phyloP scores from a whole-genome alignment of 2,797 vertebrate genomes.

The Ciconia nigra region DNA sequence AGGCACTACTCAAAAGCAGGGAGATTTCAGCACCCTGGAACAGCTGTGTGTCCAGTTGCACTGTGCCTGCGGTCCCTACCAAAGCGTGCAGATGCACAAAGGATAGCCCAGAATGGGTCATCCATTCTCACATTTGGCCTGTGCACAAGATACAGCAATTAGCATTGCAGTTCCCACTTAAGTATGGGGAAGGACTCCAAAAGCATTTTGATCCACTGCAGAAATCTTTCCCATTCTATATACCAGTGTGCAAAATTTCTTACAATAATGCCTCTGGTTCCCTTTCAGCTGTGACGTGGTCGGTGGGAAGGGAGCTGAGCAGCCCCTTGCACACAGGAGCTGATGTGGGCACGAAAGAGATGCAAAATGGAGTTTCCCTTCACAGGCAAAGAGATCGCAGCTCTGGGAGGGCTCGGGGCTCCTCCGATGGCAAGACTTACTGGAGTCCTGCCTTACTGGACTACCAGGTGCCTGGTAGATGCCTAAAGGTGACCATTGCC shows the following conservation, averaged over 20 bases:
- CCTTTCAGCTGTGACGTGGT: background rate
- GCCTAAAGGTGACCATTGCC: background rate
- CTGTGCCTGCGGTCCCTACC: fast-evolving
- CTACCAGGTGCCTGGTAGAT: background rate
- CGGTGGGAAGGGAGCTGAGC: background rate
- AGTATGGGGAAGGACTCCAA: background rate
- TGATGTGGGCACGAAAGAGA: background rate
- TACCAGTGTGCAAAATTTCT: background rate
- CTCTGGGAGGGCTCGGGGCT: background rate
- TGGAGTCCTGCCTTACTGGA: background rate
- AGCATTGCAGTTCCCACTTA: background rate
- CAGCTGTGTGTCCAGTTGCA: background rate
- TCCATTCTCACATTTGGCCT: background rate
- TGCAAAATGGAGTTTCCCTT: background rate
- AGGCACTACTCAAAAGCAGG: background rate
- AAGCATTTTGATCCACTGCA: background rate
- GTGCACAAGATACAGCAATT: background rate
- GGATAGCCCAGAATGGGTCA: background rate
- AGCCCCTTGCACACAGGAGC: background rate
- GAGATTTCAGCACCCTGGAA: background rate
- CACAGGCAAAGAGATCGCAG: background rate
- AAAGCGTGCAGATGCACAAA: background rate
- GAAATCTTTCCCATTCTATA: background rate
- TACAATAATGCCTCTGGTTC: fast-evolving
- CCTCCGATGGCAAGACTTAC: background rate